A percentile compares a stretch with the other conserved stretches of the same genome.
phyloP scores from a whole-genome alignment of 2,888 invertebrate species.

The Caprella mutica region DNA sequence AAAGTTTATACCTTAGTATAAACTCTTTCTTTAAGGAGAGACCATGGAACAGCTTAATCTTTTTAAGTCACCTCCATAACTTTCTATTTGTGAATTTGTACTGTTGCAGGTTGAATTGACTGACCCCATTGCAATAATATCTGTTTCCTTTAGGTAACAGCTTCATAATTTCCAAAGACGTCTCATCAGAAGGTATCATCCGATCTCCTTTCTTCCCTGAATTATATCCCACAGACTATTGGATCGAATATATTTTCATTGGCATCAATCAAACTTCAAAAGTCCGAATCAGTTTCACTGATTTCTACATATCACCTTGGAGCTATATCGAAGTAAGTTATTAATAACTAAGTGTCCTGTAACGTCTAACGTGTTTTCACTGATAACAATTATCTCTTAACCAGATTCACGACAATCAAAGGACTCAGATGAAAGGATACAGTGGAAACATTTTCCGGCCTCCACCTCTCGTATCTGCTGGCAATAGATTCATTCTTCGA shows the following conservation, averaged over 20 bases:
- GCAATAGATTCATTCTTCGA: constrained; percentile 51
- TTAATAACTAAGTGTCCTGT: not conserved
- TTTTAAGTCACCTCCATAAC: too few relatives aligned
- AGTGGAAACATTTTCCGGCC: constrained; percentile 57
- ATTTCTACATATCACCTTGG: constrained; percentile 30
- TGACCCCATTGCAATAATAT: too few relatives aligned
- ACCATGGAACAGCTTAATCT: too few relatives aligned
- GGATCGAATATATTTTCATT: constrained; percentile 23
- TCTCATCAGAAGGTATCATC: constrained; percentile 14
- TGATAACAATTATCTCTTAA: not conserved
- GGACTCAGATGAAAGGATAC: constrained; percentile 47
- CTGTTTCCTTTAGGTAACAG: constrained; percentile 21
- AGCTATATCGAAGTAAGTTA: constrained; percentile 26
- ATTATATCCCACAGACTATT: constrained; percentile 28
- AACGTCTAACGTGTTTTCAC: not conserved
- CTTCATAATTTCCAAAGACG: constrained; percentile 17
- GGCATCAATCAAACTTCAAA: constrained; percentile 11
- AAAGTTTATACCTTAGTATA: not conserved
- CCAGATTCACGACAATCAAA: constrained; percentile 30
- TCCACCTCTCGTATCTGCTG: constrained; percentile 53
- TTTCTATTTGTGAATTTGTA: too few relatives aligned
- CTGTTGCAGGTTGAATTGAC: too few relatives aligned
- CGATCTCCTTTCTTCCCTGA: constrained; percentile 31
- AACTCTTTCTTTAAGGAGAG: too few relatives aligned
- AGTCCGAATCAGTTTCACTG: constrained; percentile 22